These are phyloP conservation scores for Simalia tracyae DNA, from an alignment of 2,797 vertebrate genomes.

Conservation along the genomic window DNA sequence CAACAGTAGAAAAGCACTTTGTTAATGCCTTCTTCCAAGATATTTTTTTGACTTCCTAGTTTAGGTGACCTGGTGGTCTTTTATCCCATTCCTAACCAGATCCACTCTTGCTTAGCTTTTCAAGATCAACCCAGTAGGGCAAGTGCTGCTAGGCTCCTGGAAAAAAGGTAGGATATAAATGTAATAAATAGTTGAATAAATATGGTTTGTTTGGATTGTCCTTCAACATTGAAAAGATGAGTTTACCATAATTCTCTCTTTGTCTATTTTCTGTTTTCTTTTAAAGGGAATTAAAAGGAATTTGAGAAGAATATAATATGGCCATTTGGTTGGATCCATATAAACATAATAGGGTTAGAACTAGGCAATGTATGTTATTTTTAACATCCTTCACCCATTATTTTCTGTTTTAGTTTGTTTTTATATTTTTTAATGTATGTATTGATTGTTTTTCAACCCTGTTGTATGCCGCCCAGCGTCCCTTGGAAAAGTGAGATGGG, in stretches of 20 bases:
- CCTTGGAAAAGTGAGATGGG: no score
- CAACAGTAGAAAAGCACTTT: no score
- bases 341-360: neutral
- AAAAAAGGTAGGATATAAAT: neutral
- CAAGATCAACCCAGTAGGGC: neutral
- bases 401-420: no score
- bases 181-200: neutral
- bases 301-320: no score
- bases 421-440: no score
- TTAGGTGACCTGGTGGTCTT: neutral
- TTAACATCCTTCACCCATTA: no score
- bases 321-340: neutral
- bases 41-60: no score
- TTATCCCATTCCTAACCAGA: neutral
- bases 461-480: no score
- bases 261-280: neutral
- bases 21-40: no score
- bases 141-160: neutral
- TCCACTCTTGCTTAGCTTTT: neutral
- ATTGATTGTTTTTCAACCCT: no score
- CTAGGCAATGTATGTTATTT: neutral
- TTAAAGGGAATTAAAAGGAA: neutral
- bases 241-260: neutral
- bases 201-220: neutral
- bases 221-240: neutral